Base-by-base conservation (phyloP, 2,797 vertebrate species). In the Neoniphon sammara region DNA sequence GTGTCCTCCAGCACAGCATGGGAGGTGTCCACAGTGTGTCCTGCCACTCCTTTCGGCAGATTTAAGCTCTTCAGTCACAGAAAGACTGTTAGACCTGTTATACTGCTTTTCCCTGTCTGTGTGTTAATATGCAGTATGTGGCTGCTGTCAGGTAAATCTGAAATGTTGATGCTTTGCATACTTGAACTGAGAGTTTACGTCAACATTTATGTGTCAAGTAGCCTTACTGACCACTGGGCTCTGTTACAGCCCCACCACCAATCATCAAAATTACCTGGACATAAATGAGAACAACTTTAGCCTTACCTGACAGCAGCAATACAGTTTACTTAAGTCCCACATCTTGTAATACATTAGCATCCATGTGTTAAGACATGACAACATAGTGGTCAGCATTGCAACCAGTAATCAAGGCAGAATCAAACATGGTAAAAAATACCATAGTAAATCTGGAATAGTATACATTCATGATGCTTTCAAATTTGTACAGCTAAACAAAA, bases 391-490 rank as follows among this genome's bases (percentile, higher is more conserved):
- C 61, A 46, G 8, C 15, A 60, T 46, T 49, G 42, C 46, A 25
- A 17, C 53, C 25, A 47, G 7, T 75, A 55, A 62, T 68, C 42
- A 62, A 34, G 7, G 10, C 21, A 54, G 47, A 57, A 23, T 31
- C 20, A 18, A 52, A 73, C 61, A 65, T 20, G 1, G 44, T 31
- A 50, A 52, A 25, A 27, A 27, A 49, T 49, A 50, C 46, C 44
- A 63, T 30, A 8, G 42, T 30, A 27, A 30, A 30, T 11, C 44
- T 63, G 34, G 36, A 20, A 42, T 42, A 36, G 17, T 58, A 59
- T 59, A 59, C 57, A 60, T 60, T 60, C 58, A 44, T 14, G 58
- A 42, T 17, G 34, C 18, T 64, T 64, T 50, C 21, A n/a, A 31
- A 25, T 17, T 14, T 7, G 11, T 3, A 14, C 5, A 27, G 25